Conservation (phyloP, 2,797 vertebrate genomes). For the Loris lydekkerianus region DNA sequence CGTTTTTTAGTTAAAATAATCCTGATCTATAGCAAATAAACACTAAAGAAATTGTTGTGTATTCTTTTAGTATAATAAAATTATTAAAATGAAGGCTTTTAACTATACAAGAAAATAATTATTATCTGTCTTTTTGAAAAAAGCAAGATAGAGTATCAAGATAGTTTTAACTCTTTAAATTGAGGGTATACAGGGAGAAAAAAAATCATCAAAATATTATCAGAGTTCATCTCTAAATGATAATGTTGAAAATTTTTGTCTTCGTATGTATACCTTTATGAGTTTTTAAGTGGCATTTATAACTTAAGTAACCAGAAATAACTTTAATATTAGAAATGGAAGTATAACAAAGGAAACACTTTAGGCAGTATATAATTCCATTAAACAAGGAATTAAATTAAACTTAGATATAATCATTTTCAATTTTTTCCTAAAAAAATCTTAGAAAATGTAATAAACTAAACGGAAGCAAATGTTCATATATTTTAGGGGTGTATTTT, state of each 20-base stretch:
- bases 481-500: neutral
- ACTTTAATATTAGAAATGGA: constrained; percentile 21
- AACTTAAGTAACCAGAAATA: neutral
- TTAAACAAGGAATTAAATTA: neutral
- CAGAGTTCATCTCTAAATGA: neutral
- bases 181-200: neutral
- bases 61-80: neutral
- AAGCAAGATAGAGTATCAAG: neutral
- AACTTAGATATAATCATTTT: neutral
- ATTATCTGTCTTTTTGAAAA: neutral
- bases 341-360: neutral
- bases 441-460: neutral
- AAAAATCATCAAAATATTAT: neutral
- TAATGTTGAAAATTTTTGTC: neutral
- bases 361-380: neutral
- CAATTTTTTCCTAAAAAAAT: neutral
- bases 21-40: neutral
- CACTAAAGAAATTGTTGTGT: neutral
- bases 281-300: neutral
- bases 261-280: neutral
- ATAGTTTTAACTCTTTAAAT: neutral
- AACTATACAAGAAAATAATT: neutral
- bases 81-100: neutral
- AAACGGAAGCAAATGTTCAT: neutral
- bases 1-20: neutral